Base-by-base conservation (phyloP, 2,113 vertebrate species). In the Cervus canadensis region DNA sequence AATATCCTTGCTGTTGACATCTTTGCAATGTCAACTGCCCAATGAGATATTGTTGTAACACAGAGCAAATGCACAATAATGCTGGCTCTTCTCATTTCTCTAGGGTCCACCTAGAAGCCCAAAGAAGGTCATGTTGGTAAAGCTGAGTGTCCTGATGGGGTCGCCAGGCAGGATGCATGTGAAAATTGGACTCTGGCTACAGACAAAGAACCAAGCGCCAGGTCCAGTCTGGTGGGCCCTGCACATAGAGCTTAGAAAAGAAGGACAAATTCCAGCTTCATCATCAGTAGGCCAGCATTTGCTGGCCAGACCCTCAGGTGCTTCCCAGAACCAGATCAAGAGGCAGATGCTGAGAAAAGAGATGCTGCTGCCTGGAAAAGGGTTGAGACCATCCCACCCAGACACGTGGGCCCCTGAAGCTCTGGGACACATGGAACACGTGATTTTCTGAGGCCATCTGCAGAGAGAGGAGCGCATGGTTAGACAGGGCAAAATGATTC, bases 401-500 rank as follows among this genome's bases (percentile, higher is more conserved):
- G 59, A 78, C 2, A 14, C 11, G 0, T 0, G 36, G 64, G 4
- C 23, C 87, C 54, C 36, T 4, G 4, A 15, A 28, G 81, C 78
- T 62, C 87, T n/a, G 43, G 56, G 81, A 93, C 48, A 21, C 48
- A 52, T 2, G 0, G 60, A 56, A 71, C 62, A 28, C 0, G 0
- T 74, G 91, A 91, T 95, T 96, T 87, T 79, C 83, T 91, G 60
- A 96, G 96, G 89, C 67, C 93, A 87, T 97, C 93, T 19, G 21
- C 88, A 30, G 62, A 86, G 82, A 89, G 50, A 96, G 67, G 76
- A 79, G n/a, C 28, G 25, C 3, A 0, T 52, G 33, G 83, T 67
- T 8, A 62, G 50, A 78, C 1, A 33, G 56, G 79, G 79, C 74
- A 59, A 30, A 91, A 21, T 10, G 64, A 88, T 90, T 60, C 95